Base-by-base conservation (phyloP, 2,113 vertebrate genomes). In the Microcebus jonahi region DNA sequence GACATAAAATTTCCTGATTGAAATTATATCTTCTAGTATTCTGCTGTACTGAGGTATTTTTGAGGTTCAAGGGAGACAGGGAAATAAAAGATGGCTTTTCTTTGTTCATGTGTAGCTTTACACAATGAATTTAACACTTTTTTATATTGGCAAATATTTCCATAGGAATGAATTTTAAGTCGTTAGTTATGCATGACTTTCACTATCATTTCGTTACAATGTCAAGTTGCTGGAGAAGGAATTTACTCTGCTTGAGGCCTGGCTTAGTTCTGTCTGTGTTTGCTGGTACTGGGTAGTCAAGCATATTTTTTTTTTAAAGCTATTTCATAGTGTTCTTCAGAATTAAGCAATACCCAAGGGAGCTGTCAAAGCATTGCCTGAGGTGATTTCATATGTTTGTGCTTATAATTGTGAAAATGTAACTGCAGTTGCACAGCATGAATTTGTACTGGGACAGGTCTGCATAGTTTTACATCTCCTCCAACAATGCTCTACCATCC, bases 321-420 rank as follows among this genome's bases (percentile, higher is more conserved):
- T 87, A 86, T 94, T 94, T 86, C 50, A 89, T 65, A 91, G 91
- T 91, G 91, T 93, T 96, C 75, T 95, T 91, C 85, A 95, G 91
- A 93, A 96, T 79, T 82, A 94, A 95, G 94, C 91, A 97, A 91
- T 91, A 75, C 93, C 68, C 96, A 21, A 86, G 86, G 91, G 94
- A 98, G 55, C 86, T 95, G 96, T 94, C 93, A 97, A 95, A 95
- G 95, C 61, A 48, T 94, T 93, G 93, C 96, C 91, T 83, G 94
- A 95, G 96, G 95, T 91, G 85, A 70, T 95, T 96, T 97, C 94
- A 76, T 95, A 95, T 96, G 96, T 97, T 97, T 97, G 73, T 86
- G 82, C 96, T 95, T 89, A 95, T 96, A 98, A 98, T 97, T 97
- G 93, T 95, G 95, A 97, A 95, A 93, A 92, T 91, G 88, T 85